A percentile compares a stretch with the other conserved stretches of the same genome.
These are phyloP conservation scores for Drosophila persimilis DNA, from an alignment of 1,140 invertebrate species.

Conservation along the genomic window DNA sequence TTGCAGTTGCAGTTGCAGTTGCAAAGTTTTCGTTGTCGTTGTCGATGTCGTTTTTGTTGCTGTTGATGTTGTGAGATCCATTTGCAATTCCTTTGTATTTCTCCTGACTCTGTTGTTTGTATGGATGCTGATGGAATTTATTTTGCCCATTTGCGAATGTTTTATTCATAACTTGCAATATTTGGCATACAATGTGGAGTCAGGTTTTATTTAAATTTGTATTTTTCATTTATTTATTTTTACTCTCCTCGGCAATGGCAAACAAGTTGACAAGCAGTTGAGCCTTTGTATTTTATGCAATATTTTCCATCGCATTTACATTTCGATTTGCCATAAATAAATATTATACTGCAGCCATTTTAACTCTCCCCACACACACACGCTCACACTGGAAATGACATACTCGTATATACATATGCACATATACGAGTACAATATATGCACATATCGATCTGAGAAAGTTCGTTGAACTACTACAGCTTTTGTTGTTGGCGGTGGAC, in stretches of 20 bases:
- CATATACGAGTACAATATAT: not conserved
- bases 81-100: constrained; percentile 70
- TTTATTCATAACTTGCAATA: constrained; percentile 77
- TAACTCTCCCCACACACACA: constrained; percentile 36
- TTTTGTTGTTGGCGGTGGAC: constrained; percentile 15
- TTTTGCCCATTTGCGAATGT: constrained; percentile 61
- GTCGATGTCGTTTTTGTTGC: constrained; percentile 17
- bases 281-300: constrained; percentile 2
- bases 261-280: constrained; percentile 27
- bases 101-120: constrained; percentile 40
- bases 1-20: constrained; percentile 19
- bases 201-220: constrained; percentile 58
- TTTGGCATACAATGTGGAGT: constrained; percentile 58
- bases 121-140: constrained; percentile 57
- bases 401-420: not conserved
- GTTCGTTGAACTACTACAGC: constrained; percentile 63
- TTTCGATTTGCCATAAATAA: constrained; percentile 55
- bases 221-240: constrained; percentile 17
- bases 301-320: constrained; percentile 31
- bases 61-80: constrained; percentile 37
- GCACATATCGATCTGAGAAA: constrained; percentile 52
- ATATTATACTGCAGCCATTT: constrained; percentile 63
- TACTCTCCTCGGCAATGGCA: not conserved
- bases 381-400: not conserved
- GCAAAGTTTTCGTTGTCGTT: constrained; percentile 9